Evolutionary conservation across 2,113 vertebrate genomes (phyloP), one percentile per base, ranked within the genome.

Genomic region (Tachuris rubrigastra): DNA sequence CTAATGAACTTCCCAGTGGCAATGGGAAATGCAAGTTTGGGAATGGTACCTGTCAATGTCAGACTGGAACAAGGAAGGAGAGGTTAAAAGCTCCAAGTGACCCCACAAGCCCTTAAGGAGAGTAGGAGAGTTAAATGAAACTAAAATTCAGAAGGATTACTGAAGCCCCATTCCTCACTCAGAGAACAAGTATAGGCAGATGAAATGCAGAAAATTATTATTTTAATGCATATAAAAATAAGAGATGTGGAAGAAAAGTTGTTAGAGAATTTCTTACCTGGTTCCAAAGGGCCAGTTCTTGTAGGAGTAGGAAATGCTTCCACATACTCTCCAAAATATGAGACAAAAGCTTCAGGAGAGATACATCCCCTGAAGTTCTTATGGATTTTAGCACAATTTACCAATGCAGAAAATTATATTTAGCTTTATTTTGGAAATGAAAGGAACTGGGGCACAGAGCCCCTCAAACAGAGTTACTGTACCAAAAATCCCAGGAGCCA

Each of bases 281-380:
- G 8, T 18, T 59, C 65, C 0, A 2, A 71, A 58, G n/a, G 55
- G 18, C 3, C 4, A 33, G 5, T 16, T 88, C 72, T 28, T 83
- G 8, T 28, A 28, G 55, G 19, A 10, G 35, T n/a, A 50, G 37
- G n/a, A 77, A 66, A 42, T 17, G 12, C 14, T 28, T 68, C 28
- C 42, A 63, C 31, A 35, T 14, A 33, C 9, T 56, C 17, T 37
- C 44, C 10, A n/a, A 37, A 75, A 87, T 24, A 20, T 0, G 0
- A 89, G n/a, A 35, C 24, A 62, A 42, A 76, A 82, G 0, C 23
- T 46, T 74, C 7, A 53, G 72, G 10, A 33, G n/a, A 24, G 10
- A 6, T 5, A 7, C 7, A 11, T 74, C 8, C 27, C 28, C 8
- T 58, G 8, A 24, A 27, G 8, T 5, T 55, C 8, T 41, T 62